These are phyloP conservation scores for Imbricaverruca yamaguchii DNA, from an alignment of 2,888 invertebrate species.

Conservation along the genomic window DNA sequence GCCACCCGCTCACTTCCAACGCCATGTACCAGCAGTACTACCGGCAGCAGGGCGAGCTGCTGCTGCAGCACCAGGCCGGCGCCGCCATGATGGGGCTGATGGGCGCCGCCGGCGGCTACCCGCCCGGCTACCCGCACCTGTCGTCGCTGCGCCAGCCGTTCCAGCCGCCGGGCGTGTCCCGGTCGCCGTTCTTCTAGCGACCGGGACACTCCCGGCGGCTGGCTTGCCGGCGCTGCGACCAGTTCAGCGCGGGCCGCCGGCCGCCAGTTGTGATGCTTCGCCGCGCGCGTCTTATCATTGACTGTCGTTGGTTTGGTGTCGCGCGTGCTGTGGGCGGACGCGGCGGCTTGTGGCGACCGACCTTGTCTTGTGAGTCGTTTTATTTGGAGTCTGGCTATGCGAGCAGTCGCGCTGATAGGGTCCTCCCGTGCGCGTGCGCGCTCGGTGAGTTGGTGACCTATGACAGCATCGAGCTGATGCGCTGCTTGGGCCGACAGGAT, in stretches of 20 bases:
- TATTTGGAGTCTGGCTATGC: background rate
- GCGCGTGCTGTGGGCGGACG: background rate
- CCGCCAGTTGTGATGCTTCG: background rate
- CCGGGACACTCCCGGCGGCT: no score
- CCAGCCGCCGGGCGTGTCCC: conserved; percentile 11
- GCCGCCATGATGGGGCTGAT: background rate
- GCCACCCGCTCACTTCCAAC: background rate
- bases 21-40: conserved; percentile 1
- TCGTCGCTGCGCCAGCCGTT: conserved; percentile 3
- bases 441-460: background rate
- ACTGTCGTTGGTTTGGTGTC: no score
- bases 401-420: background rate
- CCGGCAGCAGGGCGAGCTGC: conserved; percentile 17
- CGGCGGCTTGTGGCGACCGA: background rate
- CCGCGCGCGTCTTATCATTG: background rate
- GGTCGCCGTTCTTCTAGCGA: background rate
- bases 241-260: background rate
- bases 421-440: background rate
- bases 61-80: conserved; percentile 17
- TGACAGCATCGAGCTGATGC: no score
- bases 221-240: no score
- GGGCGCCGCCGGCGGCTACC: conserved; percentile 17
- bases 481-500: background rate
- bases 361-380: background rate
- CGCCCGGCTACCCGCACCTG: conserved; percentile 20